Evolutionary conservation across 2,888 invertebrate genomes (phyloP).

Genomic region (Cepaea hortensis): DNA sequence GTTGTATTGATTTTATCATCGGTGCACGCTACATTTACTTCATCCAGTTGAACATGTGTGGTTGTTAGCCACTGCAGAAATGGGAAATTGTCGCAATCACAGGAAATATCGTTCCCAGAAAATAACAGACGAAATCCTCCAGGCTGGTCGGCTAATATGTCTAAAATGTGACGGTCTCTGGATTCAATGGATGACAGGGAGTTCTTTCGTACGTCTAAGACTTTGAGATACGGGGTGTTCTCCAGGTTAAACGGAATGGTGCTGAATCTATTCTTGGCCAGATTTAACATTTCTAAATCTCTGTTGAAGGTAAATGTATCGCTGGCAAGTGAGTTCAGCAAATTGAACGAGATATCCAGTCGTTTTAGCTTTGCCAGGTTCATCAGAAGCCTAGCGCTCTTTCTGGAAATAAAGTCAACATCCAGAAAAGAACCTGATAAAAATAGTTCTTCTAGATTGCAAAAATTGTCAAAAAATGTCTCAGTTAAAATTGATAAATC

Average conservation of each 20-base stretch:
- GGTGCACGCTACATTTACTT: neutral
- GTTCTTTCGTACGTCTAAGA: too few relatives aligned
- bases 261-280: constrained; percentile 23
- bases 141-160: too few relatives aligned
- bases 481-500: neutral
- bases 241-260: constrained; percentile 9
- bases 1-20: neutral
- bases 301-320: too few relatives aligned
- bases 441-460: too few relatives aligned
- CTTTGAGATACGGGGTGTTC: too few relatives aligned
- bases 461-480: constrained; percentile 1
- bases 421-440: neutral
- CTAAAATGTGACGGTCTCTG: too few relatives aligned
- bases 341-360: too few relatives aligned
- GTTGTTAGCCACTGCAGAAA: constrained; percentile 21
- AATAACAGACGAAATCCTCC: too few relatives aligned
- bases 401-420: neutral
- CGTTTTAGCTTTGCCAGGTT: too few relatives aligned
- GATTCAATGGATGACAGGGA: neutral
- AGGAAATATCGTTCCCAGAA: constrained; percentile 23
- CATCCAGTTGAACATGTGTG: constrained; percentile 6
- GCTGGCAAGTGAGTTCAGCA: too few relatives aligned
- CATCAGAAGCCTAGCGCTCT: neutral
- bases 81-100: constrained; percentile 15
- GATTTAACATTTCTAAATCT: neutral